A percentile compares a stretch with the other conserved stretches of the same genome.
These are phyloP conservation scores for Macroglossus sobrinus DNA, from an alignment of 2,113 vertebrate species.

Conservation along the genomic window DNA sequence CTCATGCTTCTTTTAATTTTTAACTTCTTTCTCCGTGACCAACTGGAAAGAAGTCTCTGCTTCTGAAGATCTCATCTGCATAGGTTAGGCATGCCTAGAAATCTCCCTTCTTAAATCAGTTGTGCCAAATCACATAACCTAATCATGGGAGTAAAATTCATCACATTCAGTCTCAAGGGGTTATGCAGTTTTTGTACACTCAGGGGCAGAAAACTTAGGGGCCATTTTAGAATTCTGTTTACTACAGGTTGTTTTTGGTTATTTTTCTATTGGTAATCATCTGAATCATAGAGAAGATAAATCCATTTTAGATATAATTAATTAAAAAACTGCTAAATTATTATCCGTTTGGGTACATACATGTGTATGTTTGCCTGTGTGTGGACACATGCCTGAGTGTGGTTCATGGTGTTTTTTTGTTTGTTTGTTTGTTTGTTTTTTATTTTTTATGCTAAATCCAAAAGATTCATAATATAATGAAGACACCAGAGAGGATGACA, in stretches of 20 bases:
- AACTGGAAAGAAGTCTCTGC: neutral
- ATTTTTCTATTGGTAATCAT: neutral
- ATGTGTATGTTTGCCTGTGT: neutral
- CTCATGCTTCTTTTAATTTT: neutral
- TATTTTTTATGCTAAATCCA: neutral
- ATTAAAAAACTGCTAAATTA: neutral
- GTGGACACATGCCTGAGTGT: neutral
- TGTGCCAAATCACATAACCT: neutral
- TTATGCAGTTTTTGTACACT: accelerated
- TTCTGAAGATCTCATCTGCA: neutral
- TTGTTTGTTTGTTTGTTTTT: neutral
- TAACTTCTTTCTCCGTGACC: neutral
- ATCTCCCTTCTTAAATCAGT: neutral
- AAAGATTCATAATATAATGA: neutral
- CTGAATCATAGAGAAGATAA: neutral
- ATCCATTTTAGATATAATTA: neutral
- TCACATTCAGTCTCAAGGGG: neutral
- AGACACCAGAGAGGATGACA: neutral
- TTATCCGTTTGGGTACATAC: neutral
- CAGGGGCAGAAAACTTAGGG: neutral
- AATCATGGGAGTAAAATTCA: neutral
- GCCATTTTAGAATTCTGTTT: neutral
- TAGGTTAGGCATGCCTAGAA: neutral
- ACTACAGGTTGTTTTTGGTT: neutral
- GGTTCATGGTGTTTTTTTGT: neutral